Conservation (phyloP, 37 sponge, comb jelly and placozoan species). For the Hormiphora californensis region DNA sequence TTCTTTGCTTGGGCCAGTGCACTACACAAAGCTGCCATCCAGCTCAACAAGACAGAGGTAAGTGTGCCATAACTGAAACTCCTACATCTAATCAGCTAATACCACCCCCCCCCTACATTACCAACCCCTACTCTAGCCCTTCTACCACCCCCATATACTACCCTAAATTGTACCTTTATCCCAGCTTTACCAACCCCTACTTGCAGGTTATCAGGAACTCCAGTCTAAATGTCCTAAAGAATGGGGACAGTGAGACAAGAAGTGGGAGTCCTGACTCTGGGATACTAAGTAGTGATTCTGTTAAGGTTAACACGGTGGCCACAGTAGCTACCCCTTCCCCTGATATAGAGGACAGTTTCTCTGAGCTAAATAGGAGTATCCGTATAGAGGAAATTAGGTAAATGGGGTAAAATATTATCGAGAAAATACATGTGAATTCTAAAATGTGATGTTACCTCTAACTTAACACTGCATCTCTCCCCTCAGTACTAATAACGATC, state of each 20-base stretch:
- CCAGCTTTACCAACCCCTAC: not conserved
- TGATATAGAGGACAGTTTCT: not conserved
- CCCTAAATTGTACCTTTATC: too few relatives aligned
- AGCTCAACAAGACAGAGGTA: not conserved
- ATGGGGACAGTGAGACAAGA: not conserved
- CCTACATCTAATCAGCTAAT: too few relatives aligned
- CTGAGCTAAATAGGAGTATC: not conserved
- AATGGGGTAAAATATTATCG: too few relatives aligned
- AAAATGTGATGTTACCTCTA: too few relatives aligned
- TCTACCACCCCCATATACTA: too few relatives aligned
- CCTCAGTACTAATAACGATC: too few relatives aligned
- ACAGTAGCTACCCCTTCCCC: not conserved
- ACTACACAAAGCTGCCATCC: not conserved
- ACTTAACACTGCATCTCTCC: too few relatives aligned
- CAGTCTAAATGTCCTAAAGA: not conserved
- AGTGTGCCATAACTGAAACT: not conserved
- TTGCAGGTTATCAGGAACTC: not conserved
- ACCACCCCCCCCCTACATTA: too few relatives aligned
- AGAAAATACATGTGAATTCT: too few relatives aligned
- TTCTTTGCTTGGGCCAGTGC: slow-evolving; percentile 21
- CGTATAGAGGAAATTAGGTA: too few relatives aligned
- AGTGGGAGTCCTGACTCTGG: slow-evolving; percentile 4
- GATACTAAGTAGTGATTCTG: not conserved
- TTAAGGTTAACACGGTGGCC: not conserved
- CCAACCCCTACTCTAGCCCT: too few relatives aligned